phyloP scores from a whole-genome alignment of 2,113 vertebrate species.

The Apteryx owenii region DNA sequence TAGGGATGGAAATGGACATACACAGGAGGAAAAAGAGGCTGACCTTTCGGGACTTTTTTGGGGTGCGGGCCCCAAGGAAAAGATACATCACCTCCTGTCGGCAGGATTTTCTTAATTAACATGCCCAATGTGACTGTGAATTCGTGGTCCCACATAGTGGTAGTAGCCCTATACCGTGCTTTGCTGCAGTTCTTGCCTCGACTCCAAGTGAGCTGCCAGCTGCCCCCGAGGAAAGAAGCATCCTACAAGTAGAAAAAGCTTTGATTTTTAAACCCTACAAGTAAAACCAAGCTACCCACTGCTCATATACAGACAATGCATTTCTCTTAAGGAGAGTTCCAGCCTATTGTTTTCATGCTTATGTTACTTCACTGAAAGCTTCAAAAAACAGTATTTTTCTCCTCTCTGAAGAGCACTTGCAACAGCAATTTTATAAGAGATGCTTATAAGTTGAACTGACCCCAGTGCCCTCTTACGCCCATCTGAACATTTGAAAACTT shows the following conservation, averaged over 20 bases:
- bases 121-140: rapidly evolving
- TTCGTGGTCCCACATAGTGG: background rate
- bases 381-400: background rate
- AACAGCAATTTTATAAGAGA: background rate
- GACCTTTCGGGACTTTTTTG: background rate
- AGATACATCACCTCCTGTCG: background rate
- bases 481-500: background rate
- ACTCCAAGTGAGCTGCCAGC: background rate
- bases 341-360: background rate
- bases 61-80: background rate
- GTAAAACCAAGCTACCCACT: background rate
- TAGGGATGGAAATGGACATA: background rate
- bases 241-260: background rate
- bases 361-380: background rate
- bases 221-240: background rate
- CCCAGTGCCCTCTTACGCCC: rapidly evolving
- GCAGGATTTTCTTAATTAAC: background rate
- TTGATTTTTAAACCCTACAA: background rate
- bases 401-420: background rate
- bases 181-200: background rate
- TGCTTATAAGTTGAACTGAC: background rate
- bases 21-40: background rate
- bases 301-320: background rate
- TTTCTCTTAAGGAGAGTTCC: background rate
- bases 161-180: background rate